These are phyloP conservation scores for Dipodomys ordii DNA, from an alignment of 2,113 vertebrate species.

Conservation along the genomic window DNA sequence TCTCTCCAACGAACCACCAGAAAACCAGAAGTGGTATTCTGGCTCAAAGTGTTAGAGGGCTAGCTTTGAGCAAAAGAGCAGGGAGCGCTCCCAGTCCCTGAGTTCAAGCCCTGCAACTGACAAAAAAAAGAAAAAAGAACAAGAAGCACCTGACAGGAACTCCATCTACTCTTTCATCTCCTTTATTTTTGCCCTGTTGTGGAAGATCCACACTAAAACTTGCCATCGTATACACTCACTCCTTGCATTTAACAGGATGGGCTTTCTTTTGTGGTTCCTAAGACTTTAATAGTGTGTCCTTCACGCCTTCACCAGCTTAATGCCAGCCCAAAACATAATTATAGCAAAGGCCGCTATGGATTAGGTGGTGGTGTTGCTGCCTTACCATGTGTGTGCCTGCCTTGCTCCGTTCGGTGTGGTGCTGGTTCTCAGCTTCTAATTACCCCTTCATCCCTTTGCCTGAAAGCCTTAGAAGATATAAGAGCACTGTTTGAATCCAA, in stretches of 20 bases:
- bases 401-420: conserved; percentile 69
- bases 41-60: too few species aligned
- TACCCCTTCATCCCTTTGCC: conserved; percentile 77
- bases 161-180: neutral
- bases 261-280: conserved; percentile 77
- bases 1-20: too few species aligned
- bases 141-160: too few species aligned
- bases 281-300: conserved; percentile 80
- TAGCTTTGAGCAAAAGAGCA: too few species aligned
- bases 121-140: too few species aligned
- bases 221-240: neutral
- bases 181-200: neutral
- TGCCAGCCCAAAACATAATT: conserved; percentile 77
- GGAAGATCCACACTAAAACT: conserved; percentile 81
- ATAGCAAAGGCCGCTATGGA: conserved; percentile 75
- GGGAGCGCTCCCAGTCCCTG: too few species aligned
- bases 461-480: conserved; percentile 77
- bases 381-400: conserved; percentile 71
- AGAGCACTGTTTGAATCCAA: conserved; percentile 78
- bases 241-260: neutral
- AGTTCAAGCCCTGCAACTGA: too few species aligned
- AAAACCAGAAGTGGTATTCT: too few species aligned
- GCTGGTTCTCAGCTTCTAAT: conserved; percentile 79
- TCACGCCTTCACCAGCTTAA: conserved; percentile 76
- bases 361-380: conserved; percentile 68